Evolutionary conservation across 2,888 invertebrate species (phyloP), one percentile per base, ranked within the genome.

Genomic region (Melanotus villosus): DNA sequence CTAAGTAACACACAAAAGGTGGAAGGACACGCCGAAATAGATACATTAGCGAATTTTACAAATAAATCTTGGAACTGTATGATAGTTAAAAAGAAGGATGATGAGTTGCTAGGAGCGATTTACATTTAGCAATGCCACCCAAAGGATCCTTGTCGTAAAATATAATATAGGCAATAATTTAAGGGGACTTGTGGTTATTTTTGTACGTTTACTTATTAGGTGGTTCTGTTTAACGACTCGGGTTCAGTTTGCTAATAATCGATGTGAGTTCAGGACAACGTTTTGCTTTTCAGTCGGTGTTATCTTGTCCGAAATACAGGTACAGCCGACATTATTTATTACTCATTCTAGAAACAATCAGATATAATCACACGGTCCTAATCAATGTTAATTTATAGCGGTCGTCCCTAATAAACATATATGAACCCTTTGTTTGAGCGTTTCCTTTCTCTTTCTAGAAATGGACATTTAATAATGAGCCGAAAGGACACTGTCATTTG

Each of bases 281-380:
- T 72, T 75, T 74, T 75, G 74, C 75, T 74, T 71, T 75, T 73
- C 64, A 60, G 60, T 69, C 72, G 64, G 56, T 64, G 73, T 74
- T 75, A 75, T 75, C 75, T 73, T 72, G 66, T 69, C 70, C 70
- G 70, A 74, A 65, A 70, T 64, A 63, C 72, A 75, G 75, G 73
- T 70, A 75, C 65, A 65, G 69, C 64, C 43, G 81, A 80, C 80
- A 81, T 84, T 83, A 84, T 84, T 84, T 84, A 84, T 83, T 77
- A 80, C 79, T 81, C 81, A 81, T 82, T 81, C 80, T 77, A 78
- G 80, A 81, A 82, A 83, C 84, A 83, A 84, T 84, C 84, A 80
- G 84, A 84, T 84, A 84, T 83, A 82, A 84, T 84, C 84, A 83
- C 82, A 84, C 83, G 83, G 83, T 83, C 82, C 84, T 83, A 84